Percentiles rank a stretch among this genome's conserved stretches.
Conservation (phyloP, 2,797 vertebrate species). For the Artibeus lituratus region DNA sequence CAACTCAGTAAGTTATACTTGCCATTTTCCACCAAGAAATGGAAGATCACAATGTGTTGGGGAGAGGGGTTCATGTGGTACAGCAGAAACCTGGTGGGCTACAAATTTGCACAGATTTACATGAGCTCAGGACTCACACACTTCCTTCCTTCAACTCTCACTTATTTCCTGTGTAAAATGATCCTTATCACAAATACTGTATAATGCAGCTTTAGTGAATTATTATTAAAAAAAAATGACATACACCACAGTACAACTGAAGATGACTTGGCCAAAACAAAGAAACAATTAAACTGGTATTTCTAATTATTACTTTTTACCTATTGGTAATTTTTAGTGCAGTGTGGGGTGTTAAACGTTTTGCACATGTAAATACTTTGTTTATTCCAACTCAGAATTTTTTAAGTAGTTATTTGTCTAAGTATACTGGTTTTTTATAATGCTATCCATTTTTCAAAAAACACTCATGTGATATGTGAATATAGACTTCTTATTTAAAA, state of each 20-base stretch:
- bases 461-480: neutral
- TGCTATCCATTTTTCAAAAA: neutral
- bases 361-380: neutral
- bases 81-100: accelerated
- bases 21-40: neutral
- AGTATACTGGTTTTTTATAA: neutral
- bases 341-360: neutral
- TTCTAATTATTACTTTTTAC: neutral
- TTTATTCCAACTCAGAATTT: neutral
- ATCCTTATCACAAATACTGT: neutral
- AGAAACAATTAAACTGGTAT: neutral
- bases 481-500: no score
- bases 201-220: neutral
- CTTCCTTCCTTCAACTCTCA: neutral
- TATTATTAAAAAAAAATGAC: neutral
- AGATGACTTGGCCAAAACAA: neutral
- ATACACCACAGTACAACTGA: neutral
- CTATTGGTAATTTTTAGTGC: neutral
- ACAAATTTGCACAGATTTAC: neutral
- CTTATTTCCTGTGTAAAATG: neutral
- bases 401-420: neutral
- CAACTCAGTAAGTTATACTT: conserved; percentile 82
- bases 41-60: accelerated
- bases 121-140: neutral
- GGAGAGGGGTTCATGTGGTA: neutral